These are phyloP conservation scores for Epirrhoe alternata DNA, from an alignment of 2,888 invertebrate species.

Conservation along the genomic window DNA sequence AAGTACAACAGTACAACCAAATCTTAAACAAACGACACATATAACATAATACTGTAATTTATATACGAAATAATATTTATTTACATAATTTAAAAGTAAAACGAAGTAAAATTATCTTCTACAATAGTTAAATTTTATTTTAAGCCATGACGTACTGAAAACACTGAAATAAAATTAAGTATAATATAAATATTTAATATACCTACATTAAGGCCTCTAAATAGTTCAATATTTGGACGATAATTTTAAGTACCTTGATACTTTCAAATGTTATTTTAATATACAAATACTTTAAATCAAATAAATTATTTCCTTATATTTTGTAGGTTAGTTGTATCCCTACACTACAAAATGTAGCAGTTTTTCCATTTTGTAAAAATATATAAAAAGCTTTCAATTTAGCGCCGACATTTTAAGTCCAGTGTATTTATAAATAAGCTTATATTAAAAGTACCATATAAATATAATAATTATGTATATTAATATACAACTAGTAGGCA, in stretches of 20 bases:
- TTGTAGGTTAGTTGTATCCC: not conserved
- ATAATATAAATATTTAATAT: conserved; percentile 11
- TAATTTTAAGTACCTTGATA: not conserved
- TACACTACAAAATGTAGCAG: not conserved
- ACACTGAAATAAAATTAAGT: conserved; percentile 21
- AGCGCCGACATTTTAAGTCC: conserved; percentile 3
- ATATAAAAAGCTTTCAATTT: conserved; percentile 12
- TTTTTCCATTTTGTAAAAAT: conserved; percentile 7
- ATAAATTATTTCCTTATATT: not conserved
- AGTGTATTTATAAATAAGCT: conserved; percentile 28
- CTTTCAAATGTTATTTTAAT: not conserved
- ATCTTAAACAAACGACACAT: conserved; percentile 33
- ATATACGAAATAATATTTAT: conserved; percentile 21
- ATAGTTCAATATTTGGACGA: conserved; percentile 23
- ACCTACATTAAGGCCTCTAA: conserved; percentile 23
- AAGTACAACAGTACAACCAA: conserved; percentile 43
- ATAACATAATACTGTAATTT: conserved; percentile 41
- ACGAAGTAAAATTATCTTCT: not conserved
- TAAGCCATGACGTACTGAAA: conserved; percentile 32
- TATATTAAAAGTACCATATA: conserved; percentile 24
- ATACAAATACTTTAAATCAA: not conserved
- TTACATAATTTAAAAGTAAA: conserved; percentile 3
- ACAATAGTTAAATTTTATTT: not conserved
- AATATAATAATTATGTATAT: conserved; percentile 44
- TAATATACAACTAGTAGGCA: conserved; percentile 67